These are phyloP conservation scores for Ceratina australensis DNA, from an alignment of 1,140 invertebrate genomes.

Conservation along the genomic window DNA sequence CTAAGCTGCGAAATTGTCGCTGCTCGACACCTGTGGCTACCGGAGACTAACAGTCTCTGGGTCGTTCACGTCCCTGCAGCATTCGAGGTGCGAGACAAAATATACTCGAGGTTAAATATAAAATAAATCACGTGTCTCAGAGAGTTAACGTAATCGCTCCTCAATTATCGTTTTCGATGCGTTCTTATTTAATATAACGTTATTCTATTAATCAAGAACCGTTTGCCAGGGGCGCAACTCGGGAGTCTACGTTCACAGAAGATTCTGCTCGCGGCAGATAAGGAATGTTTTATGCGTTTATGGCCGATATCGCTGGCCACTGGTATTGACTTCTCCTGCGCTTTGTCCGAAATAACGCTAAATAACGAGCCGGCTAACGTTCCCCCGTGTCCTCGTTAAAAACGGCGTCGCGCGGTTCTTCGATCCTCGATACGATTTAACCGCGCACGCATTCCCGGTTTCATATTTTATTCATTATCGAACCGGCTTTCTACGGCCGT, in stretches of 20 bases:
- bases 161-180: constrained; percentile 28
- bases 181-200: too few species aligned
- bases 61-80: too few species aligned
- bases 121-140: too few species aligned
- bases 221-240: too few species aligned
- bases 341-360: constrained; percentile 72
- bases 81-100: too few species aligned
- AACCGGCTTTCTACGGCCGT: constrained; percentile 2
- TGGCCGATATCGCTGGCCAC: constrained; percentile 59
- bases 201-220: too few species aligned
- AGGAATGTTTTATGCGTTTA: constrained; percentile 68
- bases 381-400: constrained; percentile 8
- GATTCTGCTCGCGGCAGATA: constrained; percentile 64
- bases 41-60: too few species aligned
- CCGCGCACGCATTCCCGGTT: constrained; percentile 4
- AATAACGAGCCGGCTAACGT: constrained; percentile 20
- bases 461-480: constrained; percentile 18
- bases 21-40: too few species aligned
- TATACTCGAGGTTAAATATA: too few species aligned
- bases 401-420: neutral
- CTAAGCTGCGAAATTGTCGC: too few species aligned
- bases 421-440: constrained; percentile 27
- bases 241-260: constrained; percentile 16
- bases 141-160: neutral
- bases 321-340: constrained; percentile 42